Conservation (phyloP, 2,888 invertebrate genomes). For the Glyphotaelius pellucidus region DNA sequence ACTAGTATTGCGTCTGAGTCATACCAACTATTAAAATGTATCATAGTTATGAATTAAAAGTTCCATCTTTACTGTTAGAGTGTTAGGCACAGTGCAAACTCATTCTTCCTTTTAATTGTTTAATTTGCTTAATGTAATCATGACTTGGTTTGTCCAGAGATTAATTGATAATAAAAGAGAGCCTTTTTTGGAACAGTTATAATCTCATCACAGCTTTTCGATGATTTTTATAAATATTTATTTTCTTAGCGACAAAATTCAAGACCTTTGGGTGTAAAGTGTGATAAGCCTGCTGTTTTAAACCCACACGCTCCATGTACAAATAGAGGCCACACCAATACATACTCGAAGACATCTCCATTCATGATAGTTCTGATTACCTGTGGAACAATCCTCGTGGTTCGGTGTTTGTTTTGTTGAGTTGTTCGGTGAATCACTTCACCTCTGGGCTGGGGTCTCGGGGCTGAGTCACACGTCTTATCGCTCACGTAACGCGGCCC, state of each 20-base stretch:
- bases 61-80: not conserved
- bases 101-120: not conserved
- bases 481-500: conserved; percentile 34
- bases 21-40: conserved; percentile 15
- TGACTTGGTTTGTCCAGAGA: not conserved
- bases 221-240: not conserved
- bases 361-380: conserved; percentile 36
- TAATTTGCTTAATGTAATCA: not conserved
- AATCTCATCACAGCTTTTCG: not conserved
- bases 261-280: not conserved
- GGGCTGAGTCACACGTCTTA: conserved; percentile 37
- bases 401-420: conserved; percentile 14
- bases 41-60: conserved; percentile 41
- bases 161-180: not conserved
- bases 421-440: conserved; percentile 32
- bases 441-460: not conserved
- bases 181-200: not conserved
- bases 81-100: not conserved
- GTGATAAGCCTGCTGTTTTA: not conserved
- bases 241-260: not conserved
- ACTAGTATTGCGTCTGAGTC: conserved; percentile 30
- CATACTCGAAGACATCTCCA: conserved; percentile 9
- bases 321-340: not conserved
- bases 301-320: not conserved
- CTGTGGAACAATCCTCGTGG: conserved; percentile 16